Evolutionary conservation across 1,140 invertebrate genomes (phyloP).

Genomic region (Phymorhynchus buccinoides): DNA sequence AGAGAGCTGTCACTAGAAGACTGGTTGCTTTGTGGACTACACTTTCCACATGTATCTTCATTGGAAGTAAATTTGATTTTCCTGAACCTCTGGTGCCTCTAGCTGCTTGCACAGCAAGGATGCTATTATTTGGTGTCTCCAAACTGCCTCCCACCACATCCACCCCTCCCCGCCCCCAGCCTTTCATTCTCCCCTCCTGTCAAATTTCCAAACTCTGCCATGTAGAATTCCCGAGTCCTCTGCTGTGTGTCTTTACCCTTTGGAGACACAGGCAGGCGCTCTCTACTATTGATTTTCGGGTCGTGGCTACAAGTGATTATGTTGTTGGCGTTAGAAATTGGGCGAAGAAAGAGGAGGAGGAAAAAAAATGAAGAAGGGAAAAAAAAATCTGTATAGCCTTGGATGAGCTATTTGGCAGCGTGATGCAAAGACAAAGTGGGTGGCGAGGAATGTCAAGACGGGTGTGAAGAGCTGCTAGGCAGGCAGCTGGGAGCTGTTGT

Average conservation of each 20-base stretch:
- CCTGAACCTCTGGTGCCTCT: too few relatives aligned
- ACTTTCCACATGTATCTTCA: too few relatives aligned
- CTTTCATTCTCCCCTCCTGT: too few relatives aligned
- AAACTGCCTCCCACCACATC: too few relatives aligned
- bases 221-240: background rate
- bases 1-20: too few relatives aligned
- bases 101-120: background rate
- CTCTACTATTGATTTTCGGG: background rate
- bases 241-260: background rate
- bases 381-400: too few relatives aligned
- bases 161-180: background rate
- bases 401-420: too few relatives aligned
- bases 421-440: background rate
- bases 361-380: too few relatives aligned
- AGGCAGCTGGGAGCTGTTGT: background rate
- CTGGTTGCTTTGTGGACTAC: too few relatives aligned
- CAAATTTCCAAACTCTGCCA: too few relatives aligned
- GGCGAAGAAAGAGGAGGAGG: too few relatives aligned
- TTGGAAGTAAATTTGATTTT: too few relatives aligned
- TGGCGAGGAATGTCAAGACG: background rate
- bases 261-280: background rate
- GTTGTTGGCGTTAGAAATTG: background rate
- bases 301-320: background rate
- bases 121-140: background rate
- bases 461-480: background rate